A percentile compares a stretch with the other conserved stretches of the same genome.
Evolutionary conservation across 2,888 invertebrate species (phyloP).

Genomic region (Eupithecia tripunctaria): DNA sequence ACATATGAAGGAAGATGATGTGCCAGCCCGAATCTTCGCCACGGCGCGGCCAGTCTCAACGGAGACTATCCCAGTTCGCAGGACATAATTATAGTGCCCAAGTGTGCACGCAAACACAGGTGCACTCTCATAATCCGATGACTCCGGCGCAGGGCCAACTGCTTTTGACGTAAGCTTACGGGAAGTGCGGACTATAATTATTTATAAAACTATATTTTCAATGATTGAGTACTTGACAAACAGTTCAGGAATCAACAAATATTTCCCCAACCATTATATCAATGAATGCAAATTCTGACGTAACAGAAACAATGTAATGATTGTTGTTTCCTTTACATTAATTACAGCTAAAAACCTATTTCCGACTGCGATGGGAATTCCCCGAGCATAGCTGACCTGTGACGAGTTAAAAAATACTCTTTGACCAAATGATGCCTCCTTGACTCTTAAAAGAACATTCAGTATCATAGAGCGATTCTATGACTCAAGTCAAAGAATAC

Average conservation of each 20-base stretch:
- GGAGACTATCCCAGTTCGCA: too few relatives aligned
- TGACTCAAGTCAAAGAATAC: too few relatives aligned
- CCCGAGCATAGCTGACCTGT: neutral
- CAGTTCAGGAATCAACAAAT: neutral
- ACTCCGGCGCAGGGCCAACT: too few relatives aligned
- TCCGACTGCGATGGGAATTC: neutral
- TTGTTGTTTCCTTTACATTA: neutral
- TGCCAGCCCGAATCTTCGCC: too few relatives aligned
- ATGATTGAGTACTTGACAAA: neutral
- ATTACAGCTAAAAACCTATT: constrained; percentile 3
- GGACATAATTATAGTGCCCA: too few relatives aligned
- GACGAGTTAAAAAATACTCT: neutral
- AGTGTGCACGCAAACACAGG: too few relatives aligned
- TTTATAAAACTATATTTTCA: neutral
- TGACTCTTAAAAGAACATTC: too few relatives aligned
- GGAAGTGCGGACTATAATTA: neutral
- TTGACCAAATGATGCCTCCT: neutral
- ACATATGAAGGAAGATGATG: too few relatives aligned
- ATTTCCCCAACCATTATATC: neutral
- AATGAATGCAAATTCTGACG: neutral
- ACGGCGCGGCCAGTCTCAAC: too few relatives aligned
- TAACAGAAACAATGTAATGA: neutral
- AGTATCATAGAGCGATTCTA: neutral
- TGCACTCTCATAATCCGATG: too few relatives aligned
- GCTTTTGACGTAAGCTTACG: neutral